A percentile compares a stretch with the other conserved stretches of the same genome.
phyloP scores from a whole-genome alignment of 2,888 invertebrate species.

The Gryllus longicercus region DNA sequence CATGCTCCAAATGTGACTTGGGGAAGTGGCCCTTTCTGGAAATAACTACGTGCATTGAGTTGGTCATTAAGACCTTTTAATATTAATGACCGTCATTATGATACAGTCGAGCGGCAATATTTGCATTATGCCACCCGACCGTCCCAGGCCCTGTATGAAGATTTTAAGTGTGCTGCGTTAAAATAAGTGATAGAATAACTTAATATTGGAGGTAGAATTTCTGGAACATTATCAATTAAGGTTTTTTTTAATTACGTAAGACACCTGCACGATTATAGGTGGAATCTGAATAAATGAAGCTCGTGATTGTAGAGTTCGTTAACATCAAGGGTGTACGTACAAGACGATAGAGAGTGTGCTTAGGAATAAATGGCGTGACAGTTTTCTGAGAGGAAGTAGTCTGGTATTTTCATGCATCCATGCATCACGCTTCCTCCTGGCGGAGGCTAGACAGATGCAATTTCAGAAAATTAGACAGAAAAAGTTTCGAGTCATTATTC shows the following conservation, averaged over 20 bases:
- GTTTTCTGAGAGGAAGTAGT: no score
- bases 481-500: no score
- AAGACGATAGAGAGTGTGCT: no score
- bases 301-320: neutral
- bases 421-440: no score
- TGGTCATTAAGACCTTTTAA: conserved; percentile 1
- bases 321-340: no score
- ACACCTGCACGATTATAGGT: neutral
- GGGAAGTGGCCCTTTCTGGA: neutral
- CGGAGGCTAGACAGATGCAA: no score
- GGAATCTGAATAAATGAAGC: neutral
- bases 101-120: neutral
- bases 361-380: no score
- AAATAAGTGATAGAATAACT: neutral
- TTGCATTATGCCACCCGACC: neutral
- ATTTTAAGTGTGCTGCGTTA: neutral
- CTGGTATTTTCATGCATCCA: no score
- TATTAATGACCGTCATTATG: conserved; percentile 1
- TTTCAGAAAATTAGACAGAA: no score
- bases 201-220: neutral
- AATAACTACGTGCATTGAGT: neutral
- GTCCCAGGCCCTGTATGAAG: neutral
- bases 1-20: neutral
- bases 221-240: neutral
- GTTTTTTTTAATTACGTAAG: neutral